Base-by-base conservation (phyloP, 2,113 vertebrate species). In the Nematolebias whitei region DNA sequence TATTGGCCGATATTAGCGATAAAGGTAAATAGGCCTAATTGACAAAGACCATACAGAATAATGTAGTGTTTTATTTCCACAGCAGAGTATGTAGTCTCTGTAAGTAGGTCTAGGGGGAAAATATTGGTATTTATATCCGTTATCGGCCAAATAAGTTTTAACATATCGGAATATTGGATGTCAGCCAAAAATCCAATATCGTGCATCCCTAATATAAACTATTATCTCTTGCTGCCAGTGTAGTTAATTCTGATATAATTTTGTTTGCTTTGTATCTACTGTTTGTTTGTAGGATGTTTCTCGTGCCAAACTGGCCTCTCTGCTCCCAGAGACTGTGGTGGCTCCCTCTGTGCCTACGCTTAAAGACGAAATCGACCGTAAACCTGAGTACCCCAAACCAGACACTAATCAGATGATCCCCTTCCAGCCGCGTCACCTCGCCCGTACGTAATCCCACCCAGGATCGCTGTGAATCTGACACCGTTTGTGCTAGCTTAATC, bases 321-420 rank as follows among this genome's bases (percentile, higher is more conserved):
- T 98, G 79, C 96, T 98, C 71, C 96, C 94, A 76, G 98, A 99
- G 88, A 92, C 97, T 1, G 95, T 99, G 83, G 96, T 98, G 76
- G 86, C 95, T 29, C 98, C 96, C 49, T 98, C 97, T 3, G 89
- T 89, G 73, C 96, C 98, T 73, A 73, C 95, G 24, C 89, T 93
- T 69, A 99, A 99, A 88, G 98, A 99, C 18, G 98, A 99, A 81
- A 93, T 88, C 0, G 97, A 98, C 86, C 94, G 96, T 74, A 99
- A 98, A 87, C 98, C 98, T 0, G 97, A 99, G 67, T 99, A 99
- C 84, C 98, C 98, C 22, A 99, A 99, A 90, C 98, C 98, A 10
- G 97, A 99, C 90, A 98, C 96, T 22, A 95, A 95, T 66, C 98
- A 99, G 82, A 99, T 99, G 98, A 98, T 98, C 88, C 96, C 98